These are phyloP conservation scores for Dorcus parallelipipedus DNA, from an alignment of 2,888 invertebrate species.

Conservation along the genomic window DNA sequence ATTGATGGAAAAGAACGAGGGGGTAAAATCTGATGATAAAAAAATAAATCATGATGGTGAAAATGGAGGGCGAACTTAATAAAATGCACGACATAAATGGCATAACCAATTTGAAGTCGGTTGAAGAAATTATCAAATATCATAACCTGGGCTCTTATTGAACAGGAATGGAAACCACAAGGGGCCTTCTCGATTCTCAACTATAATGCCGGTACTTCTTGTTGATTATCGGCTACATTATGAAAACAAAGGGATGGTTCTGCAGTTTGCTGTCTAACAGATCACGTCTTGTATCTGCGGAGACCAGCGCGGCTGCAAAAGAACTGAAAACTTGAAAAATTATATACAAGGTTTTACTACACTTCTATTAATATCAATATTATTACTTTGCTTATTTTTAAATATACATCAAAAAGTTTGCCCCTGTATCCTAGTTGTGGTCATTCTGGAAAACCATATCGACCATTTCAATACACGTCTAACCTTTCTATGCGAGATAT, in stretches of 20 bases:
- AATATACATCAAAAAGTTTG: too few relatives aligned
- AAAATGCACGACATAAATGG: background rate
- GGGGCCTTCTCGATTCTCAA: conserved; percentile 12
- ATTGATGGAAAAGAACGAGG: too few relatives aligned
- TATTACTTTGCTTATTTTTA: too few relatives aligned
- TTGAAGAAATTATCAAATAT: background rate
- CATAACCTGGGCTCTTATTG: background rate
- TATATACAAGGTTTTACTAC: conserved; percentile 8
- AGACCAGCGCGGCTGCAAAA: background rate
- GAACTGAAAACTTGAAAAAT: background rate
- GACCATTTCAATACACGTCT: too few relatives aligned
- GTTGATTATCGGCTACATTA: conserved; percentile 13
- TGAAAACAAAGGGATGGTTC: conserved; percentile 19
- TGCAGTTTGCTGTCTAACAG: conserved; percentile 17
- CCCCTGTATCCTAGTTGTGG: too few relatives aligned
- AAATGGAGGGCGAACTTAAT: too few relatives aligned
- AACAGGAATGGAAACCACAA: background rate
- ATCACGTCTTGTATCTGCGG: conserved; percentile 4
- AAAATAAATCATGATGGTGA: too few relatives aligned
- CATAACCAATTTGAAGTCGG: background rate
- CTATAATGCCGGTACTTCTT: conserved; percentile 22
- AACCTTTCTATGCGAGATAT: too few relatives aligned
- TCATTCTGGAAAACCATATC: too few relatives aligned
- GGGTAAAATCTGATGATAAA: too few relatives aligned
- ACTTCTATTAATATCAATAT: background rate